Evolutionary conservation across 53 echinoderm and acorn worm genomes (phyloP).

Genomic region (Paracentrotus lividus): DNA sequence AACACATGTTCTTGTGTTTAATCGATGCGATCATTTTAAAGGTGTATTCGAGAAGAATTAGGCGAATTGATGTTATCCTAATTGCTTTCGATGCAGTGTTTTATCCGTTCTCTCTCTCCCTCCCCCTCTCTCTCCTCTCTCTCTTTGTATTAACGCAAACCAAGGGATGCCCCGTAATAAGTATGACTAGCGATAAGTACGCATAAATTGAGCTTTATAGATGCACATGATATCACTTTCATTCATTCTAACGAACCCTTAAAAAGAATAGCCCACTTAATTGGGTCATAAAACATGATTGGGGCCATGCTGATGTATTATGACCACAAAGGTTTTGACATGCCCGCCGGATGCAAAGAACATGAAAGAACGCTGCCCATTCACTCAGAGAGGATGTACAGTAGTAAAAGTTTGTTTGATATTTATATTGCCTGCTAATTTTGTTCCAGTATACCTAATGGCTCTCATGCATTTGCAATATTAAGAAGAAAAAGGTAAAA

Average conservation of each 20-base stretch:
- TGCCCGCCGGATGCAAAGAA: background rate
- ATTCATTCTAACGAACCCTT: background rate
- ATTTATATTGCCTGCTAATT: no score
- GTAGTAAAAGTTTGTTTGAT: no score
- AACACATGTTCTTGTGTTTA: no score
- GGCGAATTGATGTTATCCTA: background rate
- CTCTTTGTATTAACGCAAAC: background rate
- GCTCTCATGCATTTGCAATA: no score
- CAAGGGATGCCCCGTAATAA: background rate
- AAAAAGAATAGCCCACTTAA: background rate
- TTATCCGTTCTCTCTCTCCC: no score
- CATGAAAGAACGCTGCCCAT: background rate
- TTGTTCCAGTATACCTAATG: no score
- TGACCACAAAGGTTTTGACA: background rate
- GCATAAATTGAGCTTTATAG: background rate
- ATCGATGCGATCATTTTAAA: background rate
- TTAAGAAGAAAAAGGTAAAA: no score
- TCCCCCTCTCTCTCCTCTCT: background rate
- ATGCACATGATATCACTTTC: background rate
- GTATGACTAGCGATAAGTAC: background rate
- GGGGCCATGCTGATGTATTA: background rate
- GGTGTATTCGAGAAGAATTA: background rate
- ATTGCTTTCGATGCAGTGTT: background rate
- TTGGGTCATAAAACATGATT: slow-evolving; percentile 1
- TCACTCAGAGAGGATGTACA: no score